These are phyloP conservation scores for Lasioglossum oenotherae DNA, from an alignment of 2,888 invertebrate genomes.

Conservation along the genomic window DNA sequence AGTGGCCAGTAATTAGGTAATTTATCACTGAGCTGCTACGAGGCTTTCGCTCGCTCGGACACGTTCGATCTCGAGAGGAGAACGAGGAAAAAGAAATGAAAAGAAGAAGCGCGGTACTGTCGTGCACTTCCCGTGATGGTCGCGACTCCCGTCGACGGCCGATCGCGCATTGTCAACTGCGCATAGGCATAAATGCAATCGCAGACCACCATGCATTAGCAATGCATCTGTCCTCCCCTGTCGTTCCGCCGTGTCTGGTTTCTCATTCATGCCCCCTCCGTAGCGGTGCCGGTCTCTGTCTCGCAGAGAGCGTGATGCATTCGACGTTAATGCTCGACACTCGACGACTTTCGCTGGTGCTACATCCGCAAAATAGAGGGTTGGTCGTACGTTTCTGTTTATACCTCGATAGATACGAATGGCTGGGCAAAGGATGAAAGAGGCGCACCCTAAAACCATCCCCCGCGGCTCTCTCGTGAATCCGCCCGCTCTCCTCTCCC, in stretches of 20 bases:
- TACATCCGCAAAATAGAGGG: constrained; percentile 59
- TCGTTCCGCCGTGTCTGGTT: constrained; percentile 16
- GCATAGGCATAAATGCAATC: constrained; percentile 56
- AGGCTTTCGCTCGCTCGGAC: neutral
- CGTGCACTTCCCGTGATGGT: neutral
- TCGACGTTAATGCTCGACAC: constrained; percentile 66
- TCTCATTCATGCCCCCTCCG: neutral
- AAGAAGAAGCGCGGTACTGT: neutral
- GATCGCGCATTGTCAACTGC: constrained; percentile 32
- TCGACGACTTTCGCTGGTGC: constrained; percentile 48
- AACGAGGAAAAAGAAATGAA: neutral
- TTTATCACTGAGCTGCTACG: constrained; percentile 57
- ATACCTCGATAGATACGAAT: constrained; percentile 70
- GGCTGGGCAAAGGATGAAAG: constrained; percentile 67
- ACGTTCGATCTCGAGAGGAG: constrained; percentile 3
- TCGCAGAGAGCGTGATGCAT: constrained; percentile 45
- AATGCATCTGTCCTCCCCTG: constrained; percentile 41
- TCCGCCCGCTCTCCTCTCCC: constrained; percentile 1
- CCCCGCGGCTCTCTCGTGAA: constrained; percentile 33
- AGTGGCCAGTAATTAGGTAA: constrained; percentile 65
- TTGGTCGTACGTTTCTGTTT: constrained; percentile 65
- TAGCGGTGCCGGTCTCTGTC: neutral
- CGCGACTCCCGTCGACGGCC: neutral
- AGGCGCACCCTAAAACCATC: constrained; percentile 46
- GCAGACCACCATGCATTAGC: constrained; percentile 46